These are phyloP conservation scores for Taeniopygia guttata DNA, from an alignment of 2,797 vertebrate genomes.

Conservation along the genomic window DNA sequence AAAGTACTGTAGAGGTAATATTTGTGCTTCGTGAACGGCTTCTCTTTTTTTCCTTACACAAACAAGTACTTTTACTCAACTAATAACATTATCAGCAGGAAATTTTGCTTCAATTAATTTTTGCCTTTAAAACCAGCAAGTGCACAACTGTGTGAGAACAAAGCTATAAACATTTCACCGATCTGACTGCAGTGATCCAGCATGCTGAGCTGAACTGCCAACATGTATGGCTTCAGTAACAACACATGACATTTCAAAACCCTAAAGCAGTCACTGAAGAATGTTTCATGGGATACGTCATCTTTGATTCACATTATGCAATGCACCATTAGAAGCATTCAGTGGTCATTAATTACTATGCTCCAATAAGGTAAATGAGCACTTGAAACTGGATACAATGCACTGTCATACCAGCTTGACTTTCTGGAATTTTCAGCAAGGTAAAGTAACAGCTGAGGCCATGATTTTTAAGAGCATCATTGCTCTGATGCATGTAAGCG, in stretches of 20 bases:
- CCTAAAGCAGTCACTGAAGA: not conserved
- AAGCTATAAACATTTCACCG: not conserved
- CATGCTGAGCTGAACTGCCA: not conserved
- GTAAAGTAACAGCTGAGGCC: not conserved
- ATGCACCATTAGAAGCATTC: not conserved
- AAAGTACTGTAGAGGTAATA: not conserved
- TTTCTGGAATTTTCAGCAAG: not conserved
- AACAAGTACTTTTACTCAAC: not conserved
- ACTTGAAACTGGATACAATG: not conserved
- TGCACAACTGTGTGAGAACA: not conserved
- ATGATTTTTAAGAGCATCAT: not conserved
- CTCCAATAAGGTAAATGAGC: not conserved
- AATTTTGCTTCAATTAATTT: slow-evolving; percentile 11
- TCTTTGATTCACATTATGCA: not conserved
- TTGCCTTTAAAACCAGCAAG: not conserved
- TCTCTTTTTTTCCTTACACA: not conserved
- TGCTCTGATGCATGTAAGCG: not conserved
- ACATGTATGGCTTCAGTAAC: not conserved
- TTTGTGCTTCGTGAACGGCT: not conserved
- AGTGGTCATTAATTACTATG: slow-evolving; percentile 6
- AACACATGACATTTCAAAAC: slow-evolving; percentile 9
- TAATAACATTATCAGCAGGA: slow-evolving; percentile 8
- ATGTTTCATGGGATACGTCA: not conserved
- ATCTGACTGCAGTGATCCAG: not conserved
- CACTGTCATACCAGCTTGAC: not conserved